phyloP scores from a whole-genome alignment of 37 sponge, comb jelly and placozoan species.

The Spongia lamella region DNA sequence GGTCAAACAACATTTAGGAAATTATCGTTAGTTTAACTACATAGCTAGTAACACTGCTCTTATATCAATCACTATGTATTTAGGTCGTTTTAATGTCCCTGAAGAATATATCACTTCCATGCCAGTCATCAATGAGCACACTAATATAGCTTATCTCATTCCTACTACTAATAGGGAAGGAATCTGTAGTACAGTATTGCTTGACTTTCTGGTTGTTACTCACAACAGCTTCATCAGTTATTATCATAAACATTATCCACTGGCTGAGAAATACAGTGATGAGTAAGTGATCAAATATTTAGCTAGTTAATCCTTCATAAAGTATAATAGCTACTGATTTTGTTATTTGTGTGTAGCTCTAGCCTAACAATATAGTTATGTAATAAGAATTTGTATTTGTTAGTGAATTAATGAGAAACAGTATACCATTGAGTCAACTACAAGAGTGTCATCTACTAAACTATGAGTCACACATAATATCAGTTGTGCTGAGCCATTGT shows the following conservation, averaged over 20 bases:
- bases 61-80: not conserved
- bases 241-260: too few species aligned
- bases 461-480: too few species aligned
- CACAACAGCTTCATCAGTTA: not conserved
- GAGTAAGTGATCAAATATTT: too few species aligned
- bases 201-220: constrained; percentile 13
- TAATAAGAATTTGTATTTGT: too few species aligned
- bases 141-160: constrained; percentile 42
- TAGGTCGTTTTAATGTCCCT: constrained; percentile 51
- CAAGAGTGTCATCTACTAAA: too few species aligned
- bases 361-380: too few species aligned
- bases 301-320: too few species aligned
- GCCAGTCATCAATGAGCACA: constrained; percentile 7
- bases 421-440: constrained; percentile 1
- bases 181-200: constrained; percentile 13
- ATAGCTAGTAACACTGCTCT: too few species aligned
- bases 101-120: constrained; percentile 29
- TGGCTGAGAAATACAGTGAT: too few species aligned
- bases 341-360: not conserved
- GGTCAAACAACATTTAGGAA: constrained; percentile 47
- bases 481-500: too few species aligned
- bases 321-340: not conserved
- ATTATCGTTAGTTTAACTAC: constrained; percentile 59
- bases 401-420: constrained; percentile 7
- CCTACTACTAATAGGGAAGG: constrained; percentile 17